A percentile compares a stretch with the other conserved stretches of the same genome.
Conservation (phyloP, 1,140 invertebrate genomes). For the Pristionchus pacificus region DNA sequence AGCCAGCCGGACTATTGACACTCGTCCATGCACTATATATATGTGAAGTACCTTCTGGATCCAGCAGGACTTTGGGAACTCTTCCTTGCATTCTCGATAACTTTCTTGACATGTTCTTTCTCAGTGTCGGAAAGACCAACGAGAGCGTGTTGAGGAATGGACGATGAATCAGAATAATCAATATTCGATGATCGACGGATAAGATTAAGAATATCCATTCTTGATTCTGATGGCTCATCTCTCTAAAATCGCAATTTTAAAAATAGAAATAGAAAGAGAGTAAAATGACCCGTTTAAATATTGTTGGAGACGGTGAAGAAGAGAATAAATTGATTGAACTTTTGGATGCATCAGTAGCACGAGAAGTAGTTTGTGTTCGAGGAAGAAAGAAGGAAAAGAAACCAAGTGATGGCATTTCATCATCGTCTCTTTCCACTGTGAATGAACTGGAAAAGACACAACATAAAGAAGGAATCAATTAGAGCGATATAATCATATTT, state of each 20-base stretch:
- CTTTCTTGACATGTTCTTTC: conserved; percentile 28
- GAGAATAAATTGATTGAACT: no score
- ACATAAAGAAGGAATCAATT: neutral
- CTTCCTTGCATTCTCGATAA: conserved; percentile 21
- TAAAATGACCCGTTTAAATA: no score
- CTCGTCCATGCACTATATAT: no score
- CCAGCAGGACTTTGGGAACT: conserved; percentile 16
- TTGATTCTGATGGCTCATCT: no score
- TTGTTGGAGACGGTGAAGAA: no score
- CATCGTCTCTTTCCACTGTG: conserved; percentile 12
- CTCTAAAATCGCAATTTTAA: no score
- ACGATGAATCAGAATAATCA: conserved; percentile 30
- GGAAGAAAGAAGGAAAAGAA: conserved; percentile 20
- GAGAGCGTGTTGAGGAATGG: conserved; percentile 29
- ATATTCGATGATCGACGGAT: conserved; percentile 26
- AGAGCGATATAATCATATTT: neutral
- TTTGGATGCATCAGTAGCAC: no score
- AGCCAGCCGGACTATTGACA: no score
- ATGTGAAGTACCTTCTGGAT: conserved; percentile 36
- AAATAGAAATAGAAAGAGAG: no score
- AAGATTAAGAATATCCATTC: conserved; percentile 27
- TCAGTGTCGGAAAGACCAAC: conserved; percentile 30
- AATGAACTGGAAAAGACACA: conserved; percentile 1
- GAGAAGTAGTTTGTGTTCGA: no score
- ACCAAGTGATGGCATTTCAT: conserved; percentile 19